Conservation (phyloP, 2,113 vertebrate genomes). For the Tetrax tetrax region DNA sequence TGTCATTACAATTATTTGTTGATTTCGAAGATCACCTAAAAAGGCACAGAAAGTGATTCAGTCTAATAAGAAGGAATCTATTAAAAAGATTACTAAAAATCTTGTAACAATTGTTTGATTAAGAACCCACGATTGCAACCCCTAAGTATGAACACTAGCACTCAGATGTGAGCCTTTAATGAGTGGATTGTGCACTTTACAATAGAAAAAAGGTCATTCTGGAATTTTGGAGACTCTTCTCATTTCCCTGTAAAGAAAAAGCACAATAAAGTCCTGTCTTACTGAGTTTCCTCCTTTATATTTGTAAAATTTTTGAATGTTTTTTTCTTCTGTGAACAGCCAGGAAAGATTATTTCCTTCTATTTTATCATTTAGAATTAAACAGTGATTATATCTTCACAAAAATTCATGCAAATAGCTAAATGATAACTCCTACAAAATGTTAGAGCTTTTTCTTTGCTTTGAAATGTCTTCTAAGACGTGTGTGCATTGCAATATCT, state of each 20-base stretch:
- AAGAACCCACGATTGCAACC: neutral
- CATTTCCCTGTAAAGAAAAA: neutral
- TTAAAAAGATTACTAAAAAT: neutral
- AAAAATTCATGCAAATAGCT: neutral
- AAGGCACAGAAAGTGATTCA: neutral
- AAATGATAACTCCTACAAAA: neutral
- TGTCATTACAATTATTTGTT: neutral
- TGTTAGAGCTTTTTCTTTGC: neutral
- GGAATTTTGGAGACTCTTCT: neutral
- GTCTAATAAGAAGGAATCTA: neutral
- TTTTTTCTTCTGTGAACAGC: neutral
- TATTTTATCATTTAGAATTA: neutral
- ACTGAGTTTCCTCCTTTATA: neutral
- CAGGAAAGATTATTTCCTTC: neutral
- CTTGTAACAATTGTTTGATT: neutral
- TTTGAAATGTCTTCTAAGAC: neutral
- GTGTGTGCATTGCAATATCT: neutral
- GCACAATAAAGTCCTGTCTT: neutral
- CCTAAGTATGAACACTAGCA: neutral
- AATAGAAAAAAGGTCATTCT: neutral
- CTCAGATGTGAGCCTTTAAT: neutral
- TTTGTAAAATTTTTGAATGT: neutral
- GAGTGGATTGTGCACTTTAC: neutral
- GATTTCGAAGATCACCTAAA: neutral
- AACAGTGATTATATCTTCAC: neutral